Evolutionary conservation across 2,888 invertebrate species (phyloP).

Genomic region (Apamea crenata): DNA sequence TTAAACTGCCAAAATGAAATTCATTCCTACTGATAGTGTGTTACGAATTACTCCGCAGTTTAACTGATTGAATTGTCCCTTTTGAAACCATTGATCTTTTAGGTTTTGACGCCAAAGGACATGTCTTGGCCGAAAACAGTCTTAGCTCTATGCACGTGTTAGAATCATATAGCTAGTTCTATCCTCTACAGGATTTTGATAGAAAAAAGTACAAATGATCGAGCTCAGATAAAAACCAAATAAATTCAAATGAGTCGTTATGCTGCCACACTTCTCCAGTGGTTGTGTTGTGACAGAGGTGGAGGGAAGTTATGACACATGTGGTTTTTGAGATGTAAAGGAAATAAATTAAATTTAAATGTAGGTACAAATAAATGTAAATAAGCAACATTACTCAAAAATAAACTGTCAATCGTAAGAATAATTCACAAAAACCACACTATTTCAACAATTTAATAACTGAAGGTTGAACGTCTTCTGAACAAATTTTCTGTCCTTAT

Average conservation of each 20-base stretch:
- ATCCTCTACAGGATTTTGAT: neutral
- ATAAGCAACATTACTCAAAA: neutral
- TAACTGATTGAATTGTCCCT: no score
- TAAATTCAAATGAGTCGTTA: neutral
- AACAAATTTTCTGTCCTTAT: neutral
- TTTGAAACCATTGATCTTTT: no score
- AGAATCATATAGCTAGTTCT: neutral
- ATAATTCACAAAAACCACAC: neutral
- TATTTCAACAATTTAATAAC: neutral
- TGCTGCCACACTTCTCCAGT: neutral
- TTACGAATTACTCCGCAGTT: no score
- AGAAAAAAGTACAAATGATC: neutral
- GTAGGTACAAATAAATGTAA: neutral
- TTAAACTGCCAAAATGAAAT: no score
- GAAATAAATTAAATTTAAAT: neutral
- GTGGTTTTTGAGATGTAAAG: neutral
- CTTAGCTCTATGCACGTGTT: neutral
- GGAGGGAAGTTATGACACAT: neutral
- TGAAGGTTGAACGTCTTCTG: neutral
- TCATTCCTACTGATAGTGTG: no score
- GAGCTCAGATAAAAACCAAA: neutral
- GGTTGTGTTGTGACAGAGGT: neutral
- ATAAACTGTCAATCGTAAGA: neutral
- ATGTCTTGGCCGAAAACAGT: neutral
- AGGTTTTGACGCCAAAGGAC: neutral